These are phyloP conservation scores for Alcedo atthis DNA, from an alignment of 2,797 vertebrate genomes.

Conservation along the genomic window DNA sequence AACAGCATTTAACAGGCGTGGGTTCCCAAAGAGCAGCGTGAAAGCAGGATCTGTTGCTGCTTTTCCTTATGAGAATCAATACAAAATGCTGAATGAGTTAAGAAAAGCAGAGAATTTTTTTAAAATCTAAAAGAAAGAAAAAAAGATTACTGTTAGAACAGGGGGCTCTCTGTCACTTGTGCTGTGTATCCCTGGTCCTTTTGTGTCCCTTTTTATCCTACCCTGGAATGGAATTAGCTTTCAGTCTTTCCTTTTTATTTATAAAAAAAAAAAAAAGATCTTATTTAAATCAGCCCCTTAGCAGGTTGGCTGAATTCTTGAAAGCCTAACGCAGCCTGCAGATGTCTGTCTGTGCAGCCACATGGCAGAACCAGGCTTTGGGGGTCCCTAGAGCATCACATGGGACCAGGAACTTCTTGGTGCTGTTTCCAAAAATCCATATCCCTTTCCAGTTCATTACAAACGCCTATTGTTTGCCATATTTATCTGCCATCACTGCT, in stretches of 20 bases:
- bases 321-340: conserved; percentile 77
- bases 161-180: not conserved
- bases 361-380: conserved; percentile 80
- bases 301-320: conserved; percentile 76
- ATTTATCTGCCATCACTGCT: conserved; percentile 87
- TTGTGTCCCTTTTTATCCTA: conserved; percentile 67
- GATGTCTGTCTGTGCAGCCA: conserved; percentile 82
- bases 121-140: not conserved
- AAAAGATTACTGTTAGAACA: conserved; percentile 1
- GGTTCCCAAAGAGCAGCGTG: not conserved
- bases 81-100: conserved; percentile 21
- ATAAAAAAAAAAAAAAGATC: conserved; percentile 27
- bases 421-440: conserved; percentile 80
- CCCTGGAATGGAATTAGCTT: conserved; percentile 62
- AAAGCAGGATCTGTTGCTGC: not conserved
- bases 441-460: conserved; percentile 85
- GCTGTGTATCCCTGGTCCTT: conserved; percentile 40
- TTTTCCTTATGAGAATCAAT: conserved; percentile 5
- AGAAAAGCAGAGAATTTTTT: not conserved
- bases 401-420: conserved; percentile 78
- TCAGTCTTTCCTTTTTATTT: conserved; percentile 29
- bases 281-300: conserved; percentile 83
- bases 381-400: conserved; percentile 77
- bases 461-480: conserved; percentile 83
- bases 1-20: not conserved